phyloP scores from a whole-genome alignment of 1,140 invertebrate genomes.

The Cherax destructor region DNA sequence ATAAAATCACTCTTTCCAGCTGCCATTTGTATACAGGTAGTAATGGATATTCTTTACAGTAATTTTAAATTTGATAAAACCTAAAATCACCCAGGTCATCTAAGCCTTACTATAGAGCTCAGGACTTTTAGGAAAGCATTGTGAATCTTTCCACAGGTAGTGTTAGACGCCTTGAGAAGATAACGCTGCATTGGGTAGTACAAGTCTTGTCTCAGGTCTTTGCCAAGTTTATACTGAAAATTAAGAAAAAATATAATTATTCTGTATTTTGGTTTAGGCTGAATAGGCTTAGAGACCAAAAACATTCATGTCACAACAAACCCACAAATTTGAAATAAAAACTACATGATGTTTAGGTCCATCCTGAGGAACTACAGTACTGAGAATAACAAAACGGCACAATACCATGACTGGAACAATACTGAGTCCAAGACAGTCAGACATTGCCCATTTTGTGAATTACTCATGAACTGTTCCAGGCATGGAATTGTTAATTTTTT shows the following conservation, averaged over 20 bases:
- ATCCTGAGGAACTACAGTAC: too few species aligned
- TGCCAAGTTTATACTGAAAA: slow-evolving; percentile 45
- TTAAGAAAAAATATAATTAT: not conserved
- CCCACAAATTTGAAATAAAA: too few species aligned
- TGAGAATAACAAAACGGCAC: too few species aligned
- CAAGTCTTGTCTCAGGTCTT: slow-evolving; percentile 47
- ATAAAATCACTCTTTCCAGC: not conserved
- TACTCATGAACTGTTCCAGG: too few species aligned
- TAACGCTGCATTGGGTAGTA: slow-evolving; percentile 61
- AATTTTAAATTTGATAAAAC: not conserved
- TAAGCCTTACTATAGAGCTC: slow-evolving; percentile 28
- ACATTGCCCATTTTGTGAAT: too few species aligned
- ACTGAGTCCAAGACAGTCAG: too few species aligned
- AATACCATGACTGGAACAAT: too few species aligned
- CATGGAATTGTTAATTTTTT: too few species aligned
- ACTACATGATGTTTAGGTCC: too few species aligned
- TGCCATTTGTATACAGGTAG: not conserved
- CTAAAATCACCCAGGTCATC: slow-evolving; percentile 37
- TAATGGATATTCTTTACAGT: not conserved
- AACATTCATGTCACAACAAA: not conserved
- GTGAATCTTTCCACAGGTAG: slow-evolving; percentile 53
- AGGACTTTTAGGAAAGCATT: slow-evolving; percentile 45
- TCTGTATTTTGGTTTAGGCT: not conserved
- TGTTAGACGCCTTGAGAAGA: slow-evolving; percentile 39
- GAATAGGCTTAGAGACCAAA: not conserved